Evolutionary conservation across 1,140 invertebrate genomes (phyloP).

Genomic region (Eupristina koningsbergeri): DNA sequence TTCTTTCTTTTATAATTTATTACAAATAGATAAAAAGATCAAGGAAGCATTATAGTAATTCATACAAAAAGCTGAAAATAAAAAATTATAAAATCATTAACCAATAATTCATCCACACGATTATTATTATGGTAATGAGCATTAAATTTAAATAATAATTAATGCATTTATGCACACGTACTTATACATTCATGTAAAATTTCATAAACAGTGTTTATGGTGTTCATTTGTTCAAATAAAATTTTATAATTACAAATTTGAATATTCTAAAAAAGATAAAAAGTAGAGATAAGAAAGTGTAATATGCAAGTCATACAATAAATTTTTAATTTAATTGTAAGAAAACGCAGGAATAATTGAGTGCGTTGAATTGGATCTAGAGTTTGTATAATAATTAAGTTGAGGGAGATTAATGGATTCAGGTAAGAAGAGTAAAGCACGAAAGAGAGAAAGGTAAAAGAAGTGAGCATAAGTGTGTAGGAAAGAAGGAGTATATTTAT

Average conservation of each 20-base stretch:
- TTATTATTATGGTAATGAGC: no score
- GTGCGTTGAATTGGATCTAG: background rate
- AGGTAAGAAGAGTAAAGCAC: no score
- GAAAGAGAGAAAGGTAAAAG: background rate
- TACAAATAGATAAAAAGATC: no score
- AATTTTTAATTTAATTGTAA: background rate
- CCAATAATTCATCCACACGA: no score
- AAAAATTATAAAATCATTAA: no score
- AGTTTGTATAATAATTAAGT: background rate
- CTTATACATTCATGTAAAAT: no score
- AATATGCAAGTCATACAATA: background rate
- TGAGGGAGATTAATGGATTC: background rate
- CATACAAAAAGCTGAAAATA: no score
- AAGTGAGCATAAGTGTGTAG: background rate
- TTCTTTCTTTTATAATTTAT: no score
- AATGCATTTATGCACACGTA: no score
- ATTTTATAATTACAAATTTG: background rate
- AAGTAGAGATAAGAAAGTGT: background rate
- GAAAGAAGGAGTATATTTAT: background rate
- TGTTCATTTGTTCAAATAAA: background rate
- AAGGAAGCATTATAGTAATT: no score
- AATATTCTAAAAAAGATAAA: background rate
- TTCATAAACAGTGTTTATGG: background rate
- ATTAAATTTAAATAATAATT: no score
- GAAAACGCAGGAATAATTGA: background rate